These are phyloP conservation scores for Torymus auratus DNA, from an alignment of 2,888 invertebrate genomes.

Conservation along the genomic window DNA sequence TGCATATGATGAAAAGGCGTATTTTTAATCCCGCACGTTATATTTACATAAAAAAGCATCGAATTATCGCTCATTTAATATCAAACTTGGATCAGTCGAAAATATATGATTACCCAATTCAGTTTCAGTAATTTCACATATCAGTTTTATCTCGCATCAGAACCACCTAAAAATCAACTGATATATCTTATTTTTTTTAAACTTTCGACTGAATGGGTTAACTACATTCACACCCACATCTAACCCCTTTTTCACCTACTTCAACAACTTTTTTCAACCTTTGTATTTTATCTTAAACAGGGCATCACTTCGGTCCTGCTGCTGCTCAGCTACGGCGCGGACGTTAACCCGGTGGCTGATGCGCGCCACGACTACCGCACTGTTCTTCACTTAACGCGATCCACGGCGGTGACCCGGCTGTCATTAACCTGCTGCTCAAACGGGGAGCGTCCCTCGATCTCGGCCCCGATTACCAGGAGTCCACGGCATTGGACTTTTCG, in stretches of 20 bases:
- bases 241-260: no score
- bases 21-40: no score
- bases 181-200: no score
- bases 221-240: no score
- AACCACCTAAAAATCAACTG: no score
- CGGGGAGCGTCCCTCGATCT: constrained; percentile 87
- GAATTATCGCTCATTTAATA: background rate
- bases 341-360: constrained; percentile 91
- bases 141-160: no score
- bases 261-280: no score
- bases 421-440: constrained; percentile 88
- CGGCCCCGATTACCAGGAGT: constrained; percentile 82
- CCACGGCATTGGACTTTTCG: constrained; percentile 90
- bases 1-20: no score
- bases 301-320: constrained; percentile 87
- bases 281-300: constrained; percentile 75
- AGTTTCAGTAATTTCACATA: no score
- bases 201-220: no score
- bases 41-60: no score
- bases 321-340: constrained; percentile 88
- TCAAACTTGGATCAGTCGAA: background rate
- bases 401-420: constrained; percentile 83
- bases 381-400: constrained; percentile 93
- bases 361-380: constrained; percentile 92
- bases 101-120: no score